Percentiles rank a stretch among this genome's conserved stretches.
Conservation (phyloP, 2,888 invertebrate genomes). For the Meteorus cinctellus region DNA sequence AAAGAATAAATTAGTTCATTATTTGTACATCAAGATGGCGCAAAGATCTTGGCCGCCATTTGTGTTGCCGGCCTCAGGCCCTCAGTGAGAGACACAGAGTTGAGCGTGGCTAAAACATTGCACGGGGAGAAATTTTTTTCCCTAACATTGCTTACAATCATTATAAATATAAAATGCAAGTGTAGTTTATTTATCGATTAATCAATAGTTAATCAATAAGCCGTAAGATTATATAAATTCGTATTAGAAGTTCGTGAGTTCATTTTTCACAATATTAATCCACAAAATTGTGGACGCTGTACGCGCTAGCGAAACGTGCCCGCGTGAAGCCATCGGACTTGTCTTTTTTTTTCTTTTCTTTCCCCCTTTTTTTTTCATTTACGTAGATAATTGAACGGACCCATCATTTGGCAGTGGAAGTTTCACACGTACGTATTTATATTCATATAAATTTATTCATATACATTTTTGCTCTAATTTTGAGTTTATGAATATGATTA, state of each 20-base stretch:
- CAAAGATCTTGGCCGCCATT: background rate
- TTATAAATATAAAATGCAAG: background rate
- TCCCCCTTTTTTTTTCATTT: background rate
- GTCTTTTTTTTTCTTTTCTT: constrained; percentile 16
- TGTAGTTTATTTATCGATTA: background rate
- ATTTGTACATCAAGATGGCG: background rate
- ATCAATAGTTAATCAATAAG: background rate
- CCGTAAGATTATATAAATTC: background rate
- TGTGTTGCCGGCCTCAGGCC: constrained; percentile 30
- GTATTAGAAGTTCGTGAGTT: background rate
- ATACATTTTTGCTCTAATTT: background rate
- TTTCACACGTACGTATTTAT: constrained; percentile 36
- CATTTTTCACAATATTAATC: background rate
- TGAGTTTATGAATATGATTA: background rate
- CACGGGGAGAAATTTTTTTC: background rate
- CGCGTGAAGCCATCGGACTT: constrained; percentile 12
- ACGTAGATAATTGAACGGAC: constrained; percentile 1
- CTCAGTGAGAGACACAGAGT: constrained; percentile 8
- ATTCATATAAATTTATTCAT: background rate
- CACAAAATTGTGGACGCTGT: background rate
- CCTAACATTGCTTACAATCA: background rate
- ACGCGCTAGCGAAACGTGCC: background rate
- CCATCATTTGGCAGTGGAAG: constrained; percentile 14
- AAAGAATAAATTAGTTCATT: no score
- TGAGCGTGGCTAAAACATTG: background rate